Evolutionary conservation across 2,113 vertebrate species (phyloP), one percentile per base, ranked within the genome.

Genomic region (Neotoma lepida): DNA sequence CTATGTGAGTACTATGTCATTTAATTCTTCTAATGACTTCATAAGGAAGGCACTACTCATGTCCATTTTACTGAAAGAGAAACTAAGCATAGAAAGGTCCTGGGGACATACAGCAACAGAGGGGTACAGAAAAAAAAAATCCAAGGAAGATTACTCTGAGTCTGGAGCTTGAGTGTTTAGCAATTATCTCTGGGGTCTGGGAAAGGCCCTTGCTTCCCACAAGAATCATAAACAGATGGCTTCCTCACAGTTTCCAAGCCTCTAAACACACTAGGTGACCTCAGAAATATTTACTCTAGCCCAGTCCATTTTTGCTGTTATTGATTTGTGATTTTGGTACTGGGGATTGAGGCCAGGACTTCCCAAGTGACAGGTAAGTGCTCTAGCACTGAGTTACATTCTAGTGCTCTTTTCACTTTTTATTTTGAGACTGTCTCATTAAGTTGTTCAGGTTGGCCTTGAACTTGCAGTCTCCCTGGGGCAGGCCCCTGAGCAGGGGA

Each of bases 1-100:
- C 86, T 26, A 70, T 39, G 12, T 86, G 20, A 61, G 10, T n/a
- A 66, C 56, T 94, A 9, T 76, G 35, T 49, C 49, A 61, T 81
- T 94, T 88, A 91, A 91, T 77, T 91, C 44, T 66, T 95, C 9
- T 9, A 66, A 82, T 28, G 82, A 63, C 13, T 14, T 63, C 51
- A 46, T 85, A 58, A 64, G 33, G n/a, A 73, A 74, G 51, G 63
- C 33, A 73, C 1, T 13, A 41, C 41, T 91, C 56, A 70, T 39
- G 30, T 89, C 22, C 39, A 91, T 70, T 91, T 95, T 81, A 89
- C 17, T 82, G 58, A 89, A 35, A 90, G 88, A 89, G 54, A 91
- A 89, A 94, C 35, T 26, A 28, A 96, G 66, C 6, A 66, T 56
- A 74, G 90, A 81, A 78, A 17, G 18, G 44, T 35, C 33, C 28